A percentile compares a stretch with the other conserved stretches of the same genome.
Conservation (phyloP, 1,140 invertebrate species). For the Heliconius himera region DNA sequence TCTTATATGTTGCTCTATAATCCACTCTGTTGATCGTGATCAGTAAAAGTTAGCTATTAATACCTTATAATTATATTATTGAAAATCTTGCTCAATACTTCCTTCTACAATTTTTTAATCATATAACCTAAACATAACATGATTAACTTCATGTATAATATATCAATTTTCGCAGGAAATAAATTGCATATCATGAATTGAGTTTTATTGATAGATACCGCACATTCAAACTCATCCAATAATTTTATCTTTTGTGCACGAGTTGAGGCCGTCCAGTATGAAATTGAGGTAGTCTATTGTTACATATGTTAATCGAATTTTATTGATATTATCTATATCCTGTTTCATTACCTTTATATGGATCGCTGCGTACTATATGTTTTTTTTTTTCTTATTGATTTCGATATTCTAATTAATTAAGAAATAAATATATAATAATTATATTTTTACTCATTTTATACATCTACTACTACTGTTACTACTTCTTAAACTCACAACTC, state of each 20-base stretch:
- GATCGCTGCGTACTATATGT: not conserved
- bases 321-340: not conserved
- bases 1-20: too few relatives aligned
- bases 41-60: too few relatives aligned
- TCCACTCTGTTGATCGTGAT: too few relatives aligned
- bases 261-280: not conserved
- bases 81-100: not conserved
- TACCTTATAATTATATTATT: too few relatives aligned
- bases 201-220: not conserved
- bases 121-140: not conserved
- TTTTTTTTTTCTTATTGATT: too few relatives aligned
- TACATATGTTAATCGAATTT: not conserved
- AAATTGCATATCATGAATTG: not conserved
- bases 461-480: too few relatives aligned
- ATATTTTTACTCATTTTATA: not conserved
- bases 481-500: too few relatives aligned
- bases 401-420: not conserved
- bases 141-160: not conserved
- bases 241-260: not conserved
- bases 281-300: not conserved
- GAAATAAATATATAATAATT: not conserved
- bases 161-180: not conserved
- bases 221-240: not conserved
- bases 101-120: not conserved
- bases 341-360: not conserved